Evolutionary conservation across 2,888 invertebrate species (phyloP).

Genomic region (Choreutis nemorana): DNA sequence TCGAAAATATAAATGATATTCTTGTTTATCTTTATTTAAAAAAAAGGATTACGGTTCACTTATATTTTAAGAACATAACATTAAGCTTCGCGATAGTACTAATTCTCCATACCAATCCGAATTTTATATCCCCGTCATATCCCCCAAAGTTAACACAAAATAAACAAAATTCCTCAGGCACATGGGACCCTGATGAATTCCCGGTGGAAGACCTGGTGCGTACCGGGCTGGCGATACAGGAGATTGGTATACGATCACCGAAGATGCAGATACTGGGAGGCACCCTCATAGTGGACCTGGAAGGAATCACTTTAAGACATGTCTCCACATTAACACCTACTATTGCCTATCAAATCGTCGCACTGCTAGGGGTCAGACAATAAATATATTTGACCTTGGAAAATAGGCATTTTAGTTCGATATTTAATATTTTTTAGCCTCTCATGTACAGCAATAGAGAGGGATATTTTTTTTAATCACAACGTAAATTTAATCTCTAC

Average conservation of each 20-base stretch:
- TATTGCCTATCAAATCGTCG: slow-evolving; percentile 47
- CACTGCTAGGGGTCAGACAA: slow-evolving; percentile 37
- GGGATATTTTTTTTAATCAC: no score
- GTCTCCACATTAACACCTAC: slow-evolving; percentile 40
- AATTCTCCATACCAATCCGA: no score
- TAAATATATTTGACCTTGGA: not conserved
- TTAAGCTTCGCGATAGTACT: no score
- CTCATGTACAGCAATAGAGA: no score
- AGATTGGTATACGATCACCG: slow-evolving; percentile 40
- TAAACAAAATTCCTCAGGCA: slow-evolving; percentile 25
- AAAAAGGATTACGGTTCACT: no score
- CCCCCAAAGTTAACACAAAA: no score
- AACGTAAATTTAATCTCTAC: no score
- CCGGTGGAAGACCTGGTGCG: slow-evolving; percentile 39
- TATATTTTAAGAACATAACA: no score
- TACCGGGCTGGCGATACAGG: slow-evolving; percentile 31
- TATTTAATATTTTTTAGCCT: not conserved
- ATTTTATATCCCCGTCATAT: no score
- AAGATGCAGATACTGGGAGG: slow-evolving; percentile 43
- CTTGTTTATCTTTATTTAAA: no score
- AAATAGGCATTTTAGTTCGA: not conserved
- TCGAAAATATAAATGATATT: no score
- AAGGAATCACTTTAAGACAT: slow-evolving; percentile 35
- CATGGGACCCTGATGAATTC: slow-evolving; percentile 43
- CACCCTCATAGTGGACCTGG: slow-evolving; percentile 38